Conservation (phyloP, 35 echinoderm and acorn worm genomes). For the Anneissia japonica region DNA sequence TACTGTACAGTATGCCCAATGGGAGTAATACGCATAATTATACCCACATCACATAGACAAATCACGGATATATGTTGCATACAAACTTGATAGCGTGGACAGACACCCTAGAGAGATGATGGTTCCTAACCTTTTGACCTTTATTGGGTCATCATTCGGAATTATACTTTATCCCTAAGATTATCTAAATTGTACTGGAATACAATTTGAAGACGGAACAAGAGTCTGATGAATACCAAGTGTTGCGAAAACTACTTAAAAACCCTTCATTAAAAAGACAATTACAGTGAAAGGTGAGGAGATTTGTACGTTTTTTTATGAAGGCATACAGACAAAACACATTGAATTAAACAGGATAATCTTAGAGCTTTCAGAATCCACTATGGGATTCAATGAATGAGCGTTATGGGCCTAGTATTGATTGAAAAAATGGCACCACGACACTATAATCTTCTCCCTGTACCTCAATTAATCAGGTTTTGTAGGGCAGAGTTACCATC, state of each 20-base stretch:
- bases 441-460: neutral
- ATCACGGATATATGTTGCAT: no score
- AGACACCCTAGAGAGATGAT: no score
- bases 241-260: neutral
- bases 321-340: neutral
- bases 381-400: neutral
- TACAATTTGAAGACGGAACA: no score
- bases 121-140: no score
- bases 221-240: neutral
- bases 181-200: no score
- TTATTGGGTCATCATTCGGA: no score
- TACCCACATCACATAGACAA: no score
- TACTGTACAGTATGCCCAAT: no score
- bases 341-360: neutral
- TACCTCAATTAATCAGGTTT: neutral
- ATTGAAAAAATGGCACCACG: neutral
- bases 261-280: neutral
- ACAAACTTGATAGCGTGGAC: no score
- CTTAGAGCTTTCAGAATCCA: neutral
- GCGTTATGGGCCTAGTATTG: neutral
- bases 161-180: no score
- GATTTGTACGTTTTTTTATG: neutral
- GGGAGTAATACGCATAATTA: no score
- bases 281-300: neutral
- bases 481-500: neutral